A percentile compares a stretch with the other conserved stretches of the same genome.
phyloP scores from a whole-genome alignment of 2,113 vertebrate species.

The Hylia prasina region DNA sequence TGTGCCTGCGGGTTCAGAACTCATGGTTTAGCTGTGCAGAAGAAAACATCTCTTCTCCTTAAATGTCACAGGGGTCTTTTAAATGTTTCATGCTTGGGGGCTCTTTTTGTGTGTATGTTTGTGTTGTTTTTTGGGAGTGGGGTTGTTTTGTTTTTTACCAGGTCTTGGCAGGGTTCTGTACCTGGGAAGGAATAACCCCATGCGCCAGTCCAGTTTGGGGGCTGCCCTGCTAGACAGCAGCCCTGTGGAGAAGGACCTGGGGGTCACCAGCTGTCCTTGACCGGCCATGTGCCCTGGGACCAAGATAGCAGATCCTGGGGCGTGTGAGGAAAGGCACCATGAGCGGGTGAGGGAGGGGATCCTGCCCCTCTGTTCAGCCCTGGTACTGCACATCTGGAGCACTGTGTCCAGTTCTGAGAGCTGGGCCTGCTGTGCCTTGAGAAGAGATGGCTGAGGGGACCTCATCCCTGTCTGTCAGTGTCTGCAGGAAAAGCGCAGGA shows the following conservation, averaged over 20 bases:
- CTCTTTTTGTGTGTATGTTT: neutral
- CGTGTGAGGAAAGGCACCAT: neutral
- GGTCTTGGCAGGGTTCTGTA: neutral
- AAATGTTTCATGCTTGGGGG: neutral
- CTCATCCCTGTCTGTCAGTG: neutral
- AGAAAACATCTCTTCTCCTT: neutral
- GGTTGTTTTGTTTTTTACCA: neutral
- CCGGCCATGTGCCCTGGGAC: neutral
- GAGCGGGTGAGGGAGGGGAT: no score
- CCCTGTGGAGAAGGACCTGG: neutral
- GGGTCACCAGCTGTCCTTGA: neutral
- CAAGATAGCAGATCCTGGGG: neutral
- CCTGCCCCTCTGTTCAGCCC: neutral
- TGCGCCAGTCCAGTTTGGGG: neutral
- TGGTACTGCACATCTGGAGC: neutral
- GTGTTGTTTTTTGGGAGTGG: neutral
- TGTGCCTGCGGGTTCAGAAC: neutral
- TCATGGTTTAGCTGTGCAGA: neutral
- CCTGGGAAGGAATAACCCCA: neutral
- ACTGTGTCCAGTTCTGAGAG: neutral
- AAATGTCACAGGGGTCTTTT: neutral
- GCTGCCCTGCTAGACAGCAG: neutral
- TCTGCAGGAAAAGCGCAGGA: neutral
- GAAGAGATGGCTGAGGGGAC: neutral
- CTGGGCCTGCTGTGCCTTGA: neutral